These are phyloP conservation scores for Caenorhabditis sp. DNA, from an alignment of 2,888 invertebrate species.

Conservation along the genomic window DNA sequence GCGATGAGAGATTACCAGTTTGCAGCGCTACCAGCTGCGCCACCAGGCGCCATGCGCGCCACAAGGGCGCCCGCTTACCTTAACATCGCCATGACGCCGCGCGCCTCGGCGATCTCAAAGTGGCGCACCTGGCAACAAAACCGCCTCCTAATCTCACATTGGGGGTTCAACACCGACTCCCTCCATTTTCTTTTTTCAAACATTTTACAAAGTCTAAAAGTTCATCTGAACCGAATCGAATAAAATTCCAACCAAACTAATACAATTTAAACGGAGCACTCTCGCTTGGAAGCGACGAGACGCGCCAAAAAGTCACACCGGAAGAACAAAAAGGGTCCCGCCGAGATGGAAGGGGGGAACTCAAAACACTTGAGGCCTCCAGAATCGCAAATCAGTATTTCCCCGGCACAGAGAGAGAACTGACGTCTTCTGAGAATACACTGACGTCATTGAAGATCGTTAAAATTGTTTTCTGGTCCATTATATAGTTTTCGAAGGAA, in stretches of 20 bases:
- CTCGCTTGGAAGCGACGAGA: no score
- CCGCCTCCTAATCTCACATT: no score
- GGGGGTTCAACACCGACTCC: no score
- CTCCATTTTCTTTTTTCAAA: no score
- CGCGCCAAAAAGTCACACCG: slow-evolving; percentile 6
- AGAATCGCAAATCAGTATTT: slow-evolving; percentile 29
- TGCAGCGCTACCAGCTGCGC: neutral
- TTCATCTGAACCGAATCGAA: neutral
- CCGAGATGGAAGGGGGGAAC: neutral
- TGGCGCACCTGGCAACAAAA: no score
- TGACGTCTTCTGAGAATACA: neutral
- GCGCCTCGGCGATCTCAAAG: no score
- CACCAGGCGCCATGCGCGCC: no score
- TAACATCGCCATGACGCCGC: no score
- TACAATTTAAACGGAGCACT: slow-evolving; percentile 13
- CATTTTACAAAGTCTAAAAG: no score
- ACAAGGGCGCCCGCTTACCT: no score
- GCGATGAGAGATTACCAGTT: neutral
- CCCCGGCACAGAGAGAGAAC: neutral
- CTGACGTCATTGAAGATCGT: neutral
- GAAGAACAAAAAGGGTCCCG: slow-evolving; percentile 18
- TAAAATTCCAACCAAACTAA: slow-evolving; percentile 3
- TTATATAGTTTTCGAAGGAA: neutral
- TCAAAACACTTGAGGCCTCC: slow-evolving; percentile 24
- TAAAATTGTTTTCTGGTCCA: neutral